These are phyloP conservation scores for Lycodopsis pacificus DNA, from an alignment of 2,797 vertebrate genomes.

Conservation along the genomic window DNA sequence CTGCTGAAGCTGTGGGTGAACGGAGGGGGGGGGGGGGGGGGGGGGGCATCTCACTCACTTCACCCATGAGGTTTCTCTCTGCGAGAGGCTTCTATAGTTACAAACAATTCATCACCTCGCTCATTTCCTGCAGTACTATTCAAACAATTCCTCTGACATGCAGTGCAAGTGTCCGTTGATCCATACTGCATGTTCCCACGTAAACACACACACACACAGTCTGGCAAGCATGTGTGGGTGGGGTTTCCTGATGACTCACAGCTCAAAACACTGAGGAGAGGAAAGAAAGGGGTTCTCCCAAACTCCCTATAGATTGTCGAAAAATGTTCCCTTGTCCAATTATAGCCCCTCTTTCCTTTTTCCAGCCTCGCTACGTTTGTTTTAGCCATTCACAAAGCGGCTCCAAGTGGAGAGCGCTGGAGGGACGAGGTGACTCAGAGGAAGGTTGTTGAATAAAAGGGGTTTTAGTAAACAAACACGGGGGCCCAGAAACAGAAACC, in stretches of 20 bases:
- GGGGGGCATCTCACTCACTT: slow-evolving; percentile 4
- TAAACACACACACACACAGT: slow-evolving; percentile 22
- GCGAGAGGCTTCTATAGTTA: background rate
- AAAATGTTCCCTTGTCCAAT: slow-evolving; percentile 56
- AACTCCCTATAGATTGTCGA: slow-evolving; percentile 39
- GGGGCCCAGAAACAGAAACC: background rate
- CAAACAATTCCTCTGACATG: slow-evolving; percentile 15
- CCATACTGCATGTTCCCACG: slow-evolving; percentile 32
- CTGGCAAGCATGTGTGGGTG: slow-evolving; percentile 61
- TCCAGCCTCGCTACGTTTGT: slow-evolving; percentile 26
- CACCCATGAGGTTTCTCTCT: background rate
- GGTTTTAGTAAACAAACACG: slow-evolving; percentile 46
- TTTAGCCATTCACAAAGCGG: slow-evolving; percentile 14
- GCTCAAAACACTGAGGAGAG: slow-evolving; percentile 53
- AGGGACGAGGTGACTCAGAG: slow-evolving; percentile 65
- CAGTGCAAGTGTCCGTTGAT: slow-evolving; percentile 14
- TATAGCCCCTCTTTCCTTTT: slow-evolving; percentile 36
- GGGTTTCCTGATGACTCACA: slow-evolving; percentile 69
- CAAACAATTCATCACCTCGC: slow-evolving; percentile 24
- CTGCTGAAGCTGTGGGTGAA: slow-evolving; percentile 31
- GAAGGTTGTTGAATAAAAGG: slow-evolving; percentile 45
- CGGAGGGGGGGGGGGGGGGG: background rate
- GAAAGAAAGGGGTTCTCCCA: slow-evolving; percentile 39
- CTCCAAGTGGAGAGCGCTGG: slow-evolving; percentile 25
- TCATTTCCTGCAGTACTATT: slow-evolving; percentile 24